phyloP scores from a whole-genome alignment of 2,797 vertebrate genomes.

The Enteromius radiatus region DNA sequence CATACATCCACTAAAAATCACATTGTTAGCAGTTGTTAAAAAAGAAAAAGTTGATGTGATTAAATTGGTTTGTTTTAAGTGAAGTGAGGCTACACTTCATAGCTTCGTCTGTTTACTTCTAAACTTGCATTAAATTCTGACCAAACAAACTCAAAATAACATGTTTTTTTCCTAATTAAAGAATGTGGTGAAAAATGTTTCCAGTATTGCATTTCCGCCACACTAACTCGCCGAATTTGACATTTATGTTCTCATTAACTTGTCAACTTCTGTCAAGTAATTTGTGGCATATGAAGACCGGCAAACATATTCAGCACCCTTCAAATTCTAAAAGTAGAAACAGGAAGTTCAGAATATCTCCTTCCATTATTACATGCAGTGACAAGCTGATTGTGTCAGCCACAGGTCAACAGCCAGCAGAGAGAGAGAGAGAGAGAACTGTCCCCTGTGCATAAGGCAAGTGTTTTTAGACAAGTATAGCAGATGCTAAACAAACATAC shows the following conservation, averaged over 20 bases:
- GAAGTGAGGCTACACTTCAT: not conserved
- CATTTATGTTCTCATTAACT: conserved; percentile 75
- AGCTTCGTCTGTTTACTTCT: not conserved
- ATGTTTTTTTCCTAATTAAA: conserved; percentile 9
- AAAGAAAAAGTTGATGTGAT: not conserved
- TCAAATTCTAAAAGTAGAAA: conserved; percentile 22
- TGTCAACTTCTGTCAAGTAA: conserved; percentile 42
- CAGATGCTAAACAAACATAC: conserved; percentile 60
- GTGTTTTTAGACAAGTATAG: conserved; percentile 39
- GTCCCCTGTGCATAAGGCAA: conserved; percentile 34
- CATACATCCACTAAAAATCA: not conserved
- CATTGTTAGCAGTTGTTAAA: not conserved
- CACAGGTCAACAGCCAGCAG: conserved; percentile 49
- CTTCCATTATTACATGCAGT: conserved; percentile 17
- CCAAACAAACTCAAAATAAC: not conserved
- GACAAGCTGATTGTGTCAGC: conserved; percentile 40
- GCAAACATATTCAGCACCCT: not conserved
- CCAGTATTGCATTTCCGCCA: conserved; percentile 15
- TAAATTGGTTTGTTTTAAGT: not conserved
- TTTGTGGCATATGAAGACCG: not conserved
- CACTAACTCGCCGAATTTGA: conserved; percentile 64
- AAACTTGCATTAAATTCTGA: conserved; percentile 2
- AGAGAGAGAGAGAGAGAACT: conserved; percentile 29
- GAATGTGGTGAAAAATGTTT: conserved; percentile 20
- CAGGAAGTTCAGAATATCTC: conserved; percentile 53